phyloP scores from a whole-genome alignment of 2,888 invertebrate species.

The Nemurella pictetii region DNA sequence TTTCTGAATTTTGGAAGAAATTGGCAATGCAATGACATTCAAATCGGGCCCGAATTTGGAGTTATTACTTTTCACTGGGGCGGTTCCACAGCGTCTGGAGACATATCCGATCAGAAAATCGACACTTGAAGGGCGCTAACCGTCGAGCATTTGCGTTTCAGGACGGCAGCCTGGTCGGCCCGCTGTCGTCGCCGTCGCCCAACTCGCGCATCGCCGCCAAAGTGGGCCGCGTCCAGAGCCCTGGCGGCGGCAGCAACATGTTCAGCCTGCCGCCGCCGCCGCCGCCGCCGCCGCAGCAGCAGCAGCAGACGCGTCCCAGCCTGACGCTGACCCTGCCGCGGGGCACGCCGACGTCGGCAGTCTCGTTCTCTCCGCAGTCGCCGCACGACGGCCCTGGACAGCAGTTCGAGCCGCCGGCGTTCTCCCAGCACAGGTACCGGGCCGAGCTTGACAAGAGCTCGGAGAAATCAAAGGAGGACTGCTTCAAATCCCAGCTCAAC shows the following conservation, averaged over 20 bases:
- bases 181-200: constrained; percentile 49
- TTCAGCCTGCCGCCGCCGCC: constrained; percentile 37
- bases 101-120: no score
- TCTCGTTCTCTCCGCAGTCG: constrained; percentile 26
- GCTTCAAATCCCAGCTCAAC: no score
- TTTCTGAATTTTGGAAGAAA: no score
- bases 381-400: constrained; percentile 43
- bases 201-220: constrained; percentile 49
- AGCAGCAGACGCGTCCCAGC: constrained; percentile 34
- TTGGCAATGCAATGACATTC: no score
- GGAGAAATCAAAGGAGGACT: no score
- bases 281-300: constrained; percentile 26
- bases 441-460: no score
- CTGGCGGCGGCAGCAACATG: constrained; percentile 36
- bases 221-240: constrained; percentile 49
- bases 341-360: constrained; percentile 32
- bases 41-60: no score
- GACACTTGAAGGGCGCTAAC: no score
- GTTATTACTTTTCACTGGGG: no score
- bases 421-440: constrained; percentile 54
- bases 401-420: constrained; percentile 47
- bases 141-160: no score
- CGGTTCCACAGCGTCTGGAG: no score
- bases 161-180: constrained; percentile 50
- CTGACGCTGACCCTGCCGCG: constrained; percentile 34